Evolutionary conservation across 2,113 vertebrate genomes (phyloP), one percentile per base, ranked within the genome.

Genomic region (Agapornis roseicollis): DNA sequence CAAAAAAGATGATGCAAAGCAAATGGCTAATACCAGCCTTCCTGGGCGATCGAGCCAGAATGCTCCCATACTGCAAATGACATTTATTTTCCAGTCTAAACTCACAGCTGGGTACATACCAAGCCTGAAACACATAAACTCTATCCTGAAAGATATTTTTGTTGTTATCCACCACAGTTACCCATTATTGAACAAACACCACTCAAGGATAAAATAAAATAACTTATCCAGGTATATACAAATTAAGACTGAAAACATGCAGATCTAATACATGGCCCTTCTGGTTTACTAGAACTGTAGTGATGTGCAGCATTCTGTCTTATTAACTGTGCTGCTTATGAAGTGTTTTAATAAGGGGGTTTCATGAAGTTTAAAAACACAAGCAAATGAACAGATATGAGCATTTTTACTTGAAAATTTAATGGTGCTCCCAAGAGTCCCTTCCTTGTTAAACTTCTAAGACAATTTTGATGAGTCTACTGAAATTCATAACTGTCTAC

Each of bases 401-500:
- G n/a, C 49, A 50, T 27, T 80, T 88, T 72, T 53, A 55, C 17
- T 90, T 90, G 42, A 56, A 55, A 81, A 70, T 46, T 20, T 63
- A 69, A 29, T 20, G 22, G 74, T 85, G 44, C 8, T 88, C 68
- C 56, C 22, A 87, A 58, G 42, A 66, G 22, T 68, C 37, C 33
- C 33, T 50, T 61, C 70, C 8, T 39, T 47, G 61, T 61, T 85
- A 71, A 73, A 28, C 11, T 72, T 65, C 17, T 60, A 39, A 27
- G 37, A 89, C 13, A 82, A 71, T 42, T 28, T 2, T 78, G 35
- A 55, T 37, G 44, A 85, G 20, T 15, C 9, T 8, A 86, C n/a
- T n/a, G 11, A 90, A 87, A 13, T 10, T 37, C 0, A 0, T 10
- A n/a, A n/a, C n/a, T n/a, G 6, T 29, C 35, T 58, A 56, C 70